Evolutionary conservation across 92 coral and sea anemone genomes (phyloP), one percentile per base, ranked within the genome.

Genomic region (Phenganax subtilis): DNA sequence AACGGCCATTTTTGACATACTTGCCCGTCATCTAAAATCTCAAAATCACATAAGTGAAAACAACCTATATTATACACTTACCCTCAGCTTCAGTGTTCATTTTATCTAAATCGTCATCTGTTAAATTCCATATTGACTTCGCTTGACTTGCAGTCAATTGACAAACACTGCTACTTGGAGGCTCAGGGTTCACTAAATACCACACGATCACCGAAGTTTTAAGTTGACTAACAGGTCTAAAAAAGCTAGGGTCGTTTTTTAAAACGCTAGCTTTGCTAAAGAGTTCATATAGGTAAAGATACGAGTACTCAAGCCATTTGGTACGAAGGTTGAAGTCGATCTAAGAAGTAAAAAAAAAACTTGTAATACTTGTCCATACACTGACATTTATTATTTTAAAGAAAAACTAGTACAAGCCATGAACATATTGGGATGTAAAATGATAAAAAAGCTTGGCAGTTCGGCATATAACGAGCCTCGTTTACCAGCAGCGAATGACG

Each of bases 141-240:
- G 99, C 99, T 84, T 96, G 99, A 80, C 99, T 96, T 54, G 99
- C 96, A 0, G 99, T 96, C 61, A 96, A 89, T 80, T 96, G 99
- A 81, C 97, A 87, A 71, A 96, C 99, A 85, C 99, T 96, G 69
- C 89, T 92, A 75, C 96, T 92, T 16, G 99, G 99, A 15, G 99
- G 97, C 51, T 89, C 90, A 0, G 97, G 88, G 83, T 86, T 96
- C 57, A 96, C 80, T 62, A 96, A 89, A 88, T 96, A 96, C 99
- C 99, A 96, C 69, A 96, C 99, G 62, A 96, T 96, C 37, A 96
- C 99, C 6, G 99, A 96, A 17, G 99, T 96, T 85, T 96, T 96
- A 12, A 96, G 91, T 68, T 96, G 99, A 88, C 99, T 96, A 47
- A 96, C 99, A 80, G 99, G 99, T 83, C 99, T 88, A 82, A 96